Conservation (phyloP, 2,113 vertebrate genomes). For the Ciconia stormi region DNA sequence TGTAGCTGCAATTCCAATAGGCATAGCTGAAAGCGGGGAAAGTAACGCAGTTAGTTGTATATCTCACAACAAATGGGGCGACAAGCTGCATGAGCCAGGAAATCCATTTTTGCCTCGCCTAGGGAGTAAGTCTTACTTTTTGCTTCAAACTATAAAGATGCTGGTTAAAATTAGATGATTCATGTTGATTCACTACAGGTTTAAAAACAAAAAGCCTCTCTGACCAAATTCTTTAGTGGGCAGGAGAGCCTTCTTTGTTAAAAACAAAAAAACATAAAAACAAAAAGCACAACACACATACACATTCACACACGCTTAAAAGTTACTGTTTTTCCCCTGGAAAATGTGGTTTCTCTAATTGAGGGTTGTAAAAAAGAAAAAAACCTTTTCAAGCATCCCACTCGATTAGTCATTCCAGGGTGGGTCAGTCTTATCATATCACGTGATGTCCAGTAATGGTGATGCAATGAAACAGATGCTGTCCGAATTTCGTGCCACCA, state of each 20-base stretch:
- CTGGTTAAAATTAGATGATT: slow-evolving; percentile 62
- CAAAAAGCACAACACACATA: slow-evolving; percentile 19
- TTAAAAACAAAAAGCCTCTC: slow-evolving; percentile 49
- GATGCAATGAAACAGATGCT: slow-evolving; percentile 70
- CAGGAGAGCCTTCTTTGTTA: slow-evolving; percentile 43
- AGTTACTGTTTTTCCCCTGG: slow-evolving; percentile 77
- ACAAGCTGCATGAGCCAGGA: slow-evolving; percentile 8
- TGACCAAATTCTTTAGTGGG: slow-evolving; percentile 57
- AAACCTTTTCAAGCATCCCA: slow-evolving; percentile 77
- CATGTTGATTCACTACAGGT: slow-evolving; percentile 62
- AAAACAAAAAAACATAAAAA: slow-evolving; percentile 15
- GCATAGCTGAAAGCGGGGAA: neutral
- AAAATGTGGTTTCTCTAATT: slow-evolving; percentile 84
- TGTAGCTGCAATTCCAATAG: neutral
- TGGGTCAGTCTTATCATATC: slow-evolving; percentile 72
- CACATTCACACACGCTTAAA: slow-evolving; percentile 50
- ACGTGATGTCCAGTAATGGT: slow-evolving; percentile 78
- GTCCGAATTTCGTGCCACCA: slow-evolving; percentile 46
- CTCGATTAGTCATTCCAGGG: slow-evolving; percentile 76
- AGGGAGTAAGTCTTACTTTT: slow-evolving; percentile 4
- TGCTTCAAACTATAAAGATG: slow-evolving; percentile 1
- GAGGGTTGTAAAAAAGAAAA: slow-evolving; percentile 75
- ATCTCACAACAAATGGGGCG: slow-evolving; percentile 11
- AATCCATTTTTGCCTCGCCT: slow-evolving; percentile 21
- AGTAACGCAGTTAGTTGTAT: neutral